Evolutionary conservation across 2,888 invertebrate species (phyloP).

Genomic region (Argyresthia albistria): DNA sequence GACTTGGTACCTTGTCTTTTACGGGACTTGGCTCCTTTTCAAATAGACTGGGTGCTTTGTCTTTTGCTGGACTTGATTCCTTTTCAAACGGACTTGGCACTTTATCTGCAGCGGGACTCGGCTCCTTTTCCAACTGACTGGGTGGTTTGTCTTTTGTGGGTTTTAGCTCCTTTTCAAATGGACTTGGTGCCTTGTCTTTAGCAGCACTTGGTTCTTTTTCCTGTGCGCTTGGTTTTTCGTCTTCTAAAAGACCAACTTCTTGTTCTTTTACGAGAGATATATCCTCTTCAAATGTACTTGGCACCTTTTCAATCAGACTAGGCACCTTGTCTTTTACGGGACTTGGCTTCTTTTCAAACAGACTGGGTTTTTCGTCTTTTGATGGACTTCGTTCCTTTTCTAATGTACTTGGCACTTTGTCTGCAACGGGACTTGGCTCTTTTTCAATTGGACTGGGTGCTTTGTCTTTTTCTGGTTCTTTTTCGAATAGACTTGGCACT

Average conservation of each 20-base stretch:
- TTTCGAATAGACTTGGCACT: not conserved
- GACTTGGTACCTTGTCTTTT: too few species aligned
- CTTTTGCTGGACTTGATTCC: not conserved
- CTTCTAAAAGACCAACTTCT: not conserved
- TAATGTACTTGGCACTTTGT: not conserved
- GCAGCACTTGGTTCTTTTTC: not conserved
- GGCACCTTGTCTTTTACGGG: not conserved
- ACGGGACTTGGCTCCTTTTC: not conserved
- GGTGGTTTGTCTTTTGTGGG: not conserved
- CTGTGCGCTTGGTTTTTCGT: not conserved
- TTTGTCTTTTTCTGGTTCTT: not conserved
- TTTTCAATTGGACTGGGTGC: not conserved
- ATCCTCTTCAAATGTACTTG: not conserved
- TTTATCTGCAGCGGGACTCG: not conserved
- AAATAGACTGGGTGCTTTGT: not conserved
- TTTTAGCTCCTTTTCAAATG: not conserved
- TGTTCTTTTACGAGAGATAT: not conserved
- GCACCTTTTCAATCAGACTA: not conserved
- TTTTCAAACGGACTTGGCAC: not conserved
- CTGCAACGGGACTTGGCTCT: not conserved
- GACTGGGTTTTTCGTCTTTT: not conserved
- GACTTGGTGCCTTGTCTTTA: not conserved
- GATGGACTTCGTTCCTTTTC: not conserved
- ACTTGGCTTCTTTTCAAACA: not conserved
- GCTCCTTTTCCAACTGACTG: not conserved